Conservation (phyloP, 2,888 invertebrate genomes). For the Taphrorychus bicolor region DNA sequence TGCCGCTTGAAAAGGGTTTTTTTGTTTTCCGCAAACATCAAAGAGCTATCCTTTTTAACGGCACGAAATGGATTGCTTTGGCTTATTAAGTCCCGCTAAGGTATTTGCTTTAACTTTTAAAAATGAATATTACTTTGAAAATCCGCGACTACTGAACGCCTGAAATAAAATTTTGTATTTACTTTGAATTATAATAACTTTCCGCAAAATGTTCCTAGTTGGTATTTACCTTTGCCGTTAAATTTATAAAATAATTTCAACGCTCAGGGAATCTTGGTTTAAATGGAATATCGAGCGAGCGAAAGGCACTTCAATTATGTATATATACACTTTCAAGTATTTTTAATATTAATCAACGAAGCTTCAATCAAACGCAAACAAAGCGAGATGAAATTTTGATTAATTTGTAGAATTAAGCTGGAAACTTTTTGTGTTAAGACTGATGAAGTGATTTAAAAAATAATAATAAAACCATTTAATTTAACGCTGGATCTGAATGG, state of each 20-base stretch:
- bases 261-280: constrained; percentile 10
- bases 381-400: background rate
- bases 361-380: background rate
- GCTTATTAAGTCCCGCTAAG: constrained; percentile 2
- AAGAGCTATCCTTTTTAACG: constrained; percentile 10
- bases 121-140: constrained; percentile 21
- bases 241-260: constrained; percentile 28
- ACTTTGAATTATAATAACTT: constrained; percentile 24
- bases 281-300: constrained; percentile 20
- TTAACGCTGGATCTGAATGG: background rate
- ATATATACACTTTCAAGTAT: background rate
- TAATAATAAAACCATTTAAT: background rate
- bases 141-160: constrained; percentile 11
- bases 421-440: background rate
- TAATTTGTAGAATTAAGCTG: background rate
- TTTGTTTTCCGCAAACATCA: background rate
- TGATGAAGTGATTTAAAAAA: background rate
- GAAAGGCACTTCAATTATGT: constrained; percentile 15
- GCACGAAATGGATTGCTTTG: background rate
- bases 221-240: constrained; percentile 25
- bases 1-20: background rate
- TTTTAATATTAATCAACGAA: background rate
- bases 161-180: constrained; percentile 27
- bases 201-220: constrained; percentile 22
- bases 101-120: constrained; percentile 23